These are phyloP conservation scores for Apeltes quadracus DNA, from an alignment of 2,113 vertebrate genomes.

Conservation along the genomic window DNA sequence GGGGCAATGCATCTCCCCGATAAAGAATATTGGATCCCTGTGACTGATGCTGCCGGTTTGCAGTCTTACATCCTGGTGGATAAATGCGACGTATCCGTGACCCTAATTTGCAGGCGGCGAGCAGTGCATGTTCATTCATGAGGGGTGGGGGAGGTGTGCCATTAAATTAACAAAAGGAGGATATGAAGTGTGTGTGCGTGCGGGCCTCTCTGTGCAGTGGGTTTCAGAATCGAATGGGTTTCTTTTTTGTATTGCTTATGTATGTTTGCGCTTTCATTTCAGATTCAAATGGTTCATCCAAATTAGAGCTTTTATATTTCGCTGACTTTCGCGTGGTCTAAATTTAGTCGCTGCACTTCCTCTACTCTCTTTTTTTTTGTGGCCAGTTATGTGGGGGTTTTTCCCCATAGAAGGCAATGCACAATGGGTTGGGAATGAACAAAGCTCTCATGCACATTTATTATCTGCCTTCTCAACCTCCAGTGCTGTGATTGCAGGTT, in stretches of 20 bases:
- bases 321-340: neutral
- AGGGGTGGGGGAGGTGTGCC: slow-evolving; percentile 37
- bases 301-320: neutral
- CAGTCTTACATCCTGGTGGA: slow-evolving; percentile 30
- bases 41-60: slow-evolving; percentile 8
- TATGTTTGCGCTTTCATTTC: neutral
- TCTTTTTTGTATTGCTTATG: neutral
- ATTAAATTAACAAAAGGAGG: slow-evolving; percentile 25
- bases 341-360: neutral
- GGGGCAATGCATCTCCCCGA: neutral
- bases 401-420: neutral
- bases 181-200: neutral
- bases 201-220: no score
- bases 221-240: neutral
- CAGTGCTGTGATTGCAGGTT: slow-evolving; percentile 60
- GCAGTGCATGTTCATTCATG: slow-evolving; percentile 50
- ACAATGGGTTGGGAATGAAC: slow-evolving; percentile 23
- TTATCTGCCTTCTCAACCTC: slow-evolving; percentile 19
- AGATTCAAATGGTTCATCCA: neutral
- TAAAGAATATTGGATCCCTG: slow-evolving; percentile 20
- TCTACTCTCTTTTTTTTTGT: neutral
- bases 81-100: slow-evolving; percentile 52
- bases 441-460: slow-evolving; percentile 7
- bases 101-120: slow-evolving; percentile 61
- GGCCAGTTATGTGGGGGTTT: neutral